These are phyloP conservation scores for Drosophila sordidapex DNA, from an alignment of 2,888 invertebrate genomes.

Conservation along the genomic window DNA sequence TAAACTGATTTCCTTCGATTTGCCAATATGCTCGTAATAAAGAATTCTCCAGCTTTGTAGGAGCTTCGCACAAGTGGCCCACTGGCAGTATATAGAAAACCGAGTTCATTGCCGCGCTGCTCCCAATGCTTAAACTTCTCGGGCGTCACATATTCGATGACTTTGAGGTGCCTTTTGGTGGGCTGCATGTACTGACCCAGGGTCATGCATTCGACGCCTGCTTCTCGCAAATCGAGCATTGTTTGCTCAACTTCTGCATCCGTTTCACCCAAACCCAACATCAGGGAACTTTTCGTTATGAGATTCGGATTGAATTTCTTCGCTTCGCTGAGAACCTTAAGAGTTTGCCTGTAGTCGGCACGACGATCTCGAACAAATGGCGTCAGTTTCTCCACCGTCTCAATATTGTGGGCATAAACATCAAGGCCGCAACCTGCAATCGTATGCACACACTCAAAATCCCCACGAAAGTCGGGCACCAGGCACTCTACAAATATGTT, in stretches of 20 bases:
- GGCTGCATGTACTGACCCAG: constrained; percentile 99
- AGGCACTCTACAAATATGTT: constrained; percentile 97
- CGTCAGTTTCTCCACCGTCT: constrained; percentile 96
- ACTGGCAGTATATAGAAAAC: constrained; percentile 98
- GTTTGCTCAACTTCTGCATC: constrained; percentile 95
- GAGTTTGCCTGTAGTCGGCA: constrained; percentile 96
- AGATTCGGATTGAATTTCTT: constrained; percentile 92
- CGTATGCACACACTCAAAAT: constrained; percentile 89
- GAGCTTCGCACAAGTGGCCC: constrained; percentile 98
- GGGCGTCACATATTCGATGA: constrained; percentile 98
- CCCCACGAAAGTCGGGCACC: constrained; percentile 97
- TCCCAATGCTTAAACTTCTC: constrained; percentile 96
- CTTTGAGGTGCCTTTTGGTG: constrained; percentile 96
- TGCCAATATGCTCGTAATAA: constrained; percentile 92
- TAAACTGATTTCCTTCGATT: constrained; percentile 83
- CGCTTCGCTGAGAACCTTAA: constrained; percentile 92
- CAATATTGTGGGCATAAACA: constrained; percentile 99
- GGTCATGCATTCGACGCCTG: constrained; percentile 97
- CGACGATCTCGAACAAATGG: constrained; percentile 96
- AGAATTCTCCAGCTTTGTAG: constrained; percentile 98
- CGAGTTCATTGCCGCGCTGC: constrained; percentile 91
- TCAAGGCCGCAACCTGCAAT: constrained; percentile 94
- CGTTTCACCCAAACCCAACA: constrained; percentile 97
- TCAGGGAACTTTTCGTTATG: constrained; percentile 98
- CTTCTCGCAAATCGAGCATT: constrained; percentile 92